Base-by-base conservation (phyloP, 2,888 invertebrate species). In the Dinocampus coccinellae region DNA sequence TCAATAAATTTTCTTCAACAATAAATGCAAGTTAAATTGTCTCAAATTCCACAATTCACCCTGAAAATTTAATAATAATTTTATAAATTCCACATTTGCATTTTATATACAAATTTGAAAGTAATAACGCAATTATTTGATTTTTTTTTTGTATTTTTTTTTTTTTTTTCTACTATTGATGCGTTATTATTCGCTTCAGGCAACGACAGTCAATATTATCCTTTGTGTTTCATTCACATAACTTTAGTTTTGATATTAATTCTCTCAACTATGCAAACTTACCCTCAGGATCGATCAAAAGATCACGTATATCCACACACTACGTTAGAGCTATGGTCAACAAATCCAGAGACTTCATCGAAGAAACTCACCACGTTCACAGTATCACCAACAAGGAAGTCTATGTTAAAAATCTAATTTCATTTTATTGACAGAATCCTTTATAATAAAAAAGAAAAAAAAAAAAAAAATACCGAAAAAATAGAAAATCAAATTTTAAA, bases 181-280 rank as follows among this genome's bases (percentile, higher is more conserved):
- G n/a, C n/a, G n/a, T n/a, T 24, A 39, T n/a, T 6, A 62, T 26
- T 20, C 22, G 22, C 47, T 29, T 63, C 11, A 47, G 63, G 63
- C 47, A n/a, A 63, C 24, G 29, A 29, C 47, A 33, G 33, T 33
- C 33, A 33, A 52, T 63, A 63, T 39, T 16, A 52, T 63, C 47
- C 63, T 63, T 47, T 52, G 33, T 63, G 20, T 47, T 47, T 3
- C 7, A 4, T 47, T 16, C 20, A n/a, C 22, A 34, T 57, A 67
- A 67, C 47, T 68, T 29, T 26, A 47, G 60, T 60, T 26, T 70
- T 34, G 22, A 71, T 71, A 71, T 70, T 70, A 70, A 70, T 70
- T 63, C 42, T 29, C 66, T 22, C 36, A 71, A 71, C 71, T 71
- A 71, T 71, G 66, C 53, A 52, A 71, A 71, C 52, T 39, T 57